Base-by-base conservation (phyloP, 2,888 invertebrate species). In the Busseola fusca region DNA sequence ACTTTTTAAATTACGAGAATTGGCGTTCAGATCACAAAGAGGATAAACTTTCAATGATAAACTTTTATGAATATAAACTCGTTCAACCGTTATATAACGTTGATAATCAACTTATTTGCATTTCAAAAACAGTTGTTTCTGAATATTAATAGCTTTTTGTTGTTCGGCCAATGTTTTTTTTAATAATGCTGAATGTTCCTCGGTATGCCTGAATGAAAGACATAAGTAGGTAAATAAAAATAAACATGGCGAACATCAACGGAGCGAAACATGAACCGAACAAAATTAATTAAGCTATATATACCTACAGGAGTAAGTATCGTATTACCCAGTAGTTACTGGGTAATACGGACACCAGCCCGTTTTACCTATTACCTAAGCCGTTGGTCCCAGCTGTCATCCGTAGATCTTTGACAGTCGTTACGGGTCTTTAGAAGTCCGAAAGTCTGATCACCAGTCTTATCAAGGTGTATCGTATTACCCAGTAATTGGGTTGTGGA, bases 71-170 rank as follows among this genome's bases (percentile, higher is more conserved):
- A 34, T 56, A n/a, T 21, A 59, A 71, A 58, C 60, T 65, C 48
- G 27, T 56, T 76, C 21, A 56, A 25, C 42, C 30, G 60, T 25
- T 45, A 9, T 12, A 12, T 40, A 76, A 56, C 65, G 14, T 78
- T 73, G 30, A 50, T 48, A 57, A 69, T 69, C 57, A 69, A 69
- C 48, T 21, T 34, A 81, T 70, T 80, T 68, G 50, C 74, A 70
- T 65, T 59, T 45, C 45, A 74, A 78, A 71, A 50, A 40, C 48
- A 67, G 60, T 56, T 66, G 64, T 67, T 64, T 59, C 37, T 27
- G 63, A 73, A 67, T 77, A 77, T 64, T 59, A 64, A 79, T 56
- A 60, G 54, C 59, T 64, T 73, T 78, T 69, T 59, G 50, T 67
- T 71, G 30, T 78, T 64, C 42, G 48, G 7, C 14, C 65, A 64